Percentiles rank a stretch among this genome's conserved stretches.
Evolutionary conservation across 2,888 invertebrate species (phyloP).

Genomic region (Tenthredo scrophulariae): DNA sequence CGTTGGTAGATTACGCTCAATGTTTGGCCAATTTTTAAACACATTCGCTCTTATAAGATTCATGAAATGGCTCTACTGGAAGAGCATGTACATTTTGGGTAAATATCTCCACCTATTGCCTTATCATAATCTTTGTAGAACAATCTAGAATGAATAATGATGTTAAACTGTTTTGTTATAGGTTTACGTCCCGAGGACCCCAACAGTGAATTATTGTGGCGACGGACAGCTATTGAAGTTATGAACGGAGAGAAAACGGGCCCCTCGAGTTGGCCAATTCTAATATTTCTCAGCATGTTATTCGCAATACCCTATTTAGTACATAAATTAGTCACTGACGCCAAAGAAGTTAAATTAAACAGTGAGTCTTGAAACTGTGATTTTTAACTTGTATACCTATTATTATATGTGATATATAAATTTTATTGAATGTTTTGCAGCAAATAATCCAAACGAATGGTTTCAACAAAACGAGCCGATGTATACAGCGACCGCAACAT

Average conservation of each 20-base stretch:
- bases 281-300: slow-evolving; percentile 93
- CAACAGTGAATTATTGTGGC: slow-evolving; percentile 74
- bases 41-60: slow-evolving; percentile 91
- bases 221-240: slow-evolving; percentile 74
- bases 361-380: slow-evolving; percentile 75
- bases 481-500: slow-evolving; percentile 83
- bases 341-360: slow-evolving; percentile 63
- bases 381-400: slow-evolving; percentile 73
- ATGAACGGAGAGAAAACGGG: slow-evolving; percentile 74
- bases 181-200: slow-evolving; percentile 72
- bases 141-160: background rate
- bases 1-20: slow-evolving; percentile 89
- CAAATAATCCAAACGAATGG: slow-evolving; percentile 86
- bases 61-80: slow-evolving; percentile 89
- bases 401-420: background rate
- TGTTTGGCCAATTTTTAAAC: slow-evolving; percentile 93
- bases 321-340: slow-evolving; percentile 70
- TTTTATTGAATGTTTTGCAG: slow-evolving; percentile 74
- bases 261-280: slow-evolving; percentile 90
- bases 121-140: slow-evolving; percentile 15
- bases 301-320: slow-evolving; percentile 93
- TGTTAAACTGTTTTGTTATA: slow-evolving; percentile 58
- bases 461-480: slow-evolving; percentile 80
- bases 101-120: slow-evolving; percentile 61
- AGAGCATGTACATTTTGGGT: slow-evolving; percentile 86